Percentiles rank a stretch among this genome's conserved stretches.
Evolutionary conservation across 2,797 vertebrate species (phyloP).

Genomic region (Spinibarbus caldwelli): DNA sequence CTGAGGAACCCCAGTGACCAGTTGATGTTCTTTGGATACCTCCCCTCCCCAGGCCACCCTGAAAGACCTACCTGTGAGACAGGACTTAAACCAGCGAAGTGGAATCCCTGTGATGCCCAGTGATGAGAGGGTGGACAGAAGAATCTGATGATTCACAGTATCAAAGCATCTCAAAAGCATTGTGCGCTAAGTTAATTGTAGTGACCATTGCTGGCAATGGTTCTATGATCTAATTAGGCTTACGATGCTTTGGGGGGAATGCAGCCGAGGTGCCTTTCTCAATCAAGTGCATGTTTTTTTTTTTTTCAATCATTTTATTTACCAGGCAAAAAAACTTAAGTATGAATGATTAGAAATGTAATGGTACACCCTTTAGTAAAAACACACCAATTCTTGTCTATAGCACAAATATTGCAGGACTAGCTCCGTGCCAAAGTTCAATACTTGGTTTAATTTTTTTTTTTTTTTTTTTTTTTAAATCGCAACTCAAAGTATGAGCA

Average conservation of each 20-base stretch:
- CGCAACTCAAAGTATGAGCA: background rate
- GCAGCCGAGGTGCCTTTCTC: background rate
- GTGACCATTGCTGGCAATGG: background rate
- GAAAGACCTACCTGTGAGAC: background rate
- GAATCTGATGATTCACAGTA: too few relatives aligned
- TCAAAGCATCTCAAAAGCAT: too few relatives aligned
- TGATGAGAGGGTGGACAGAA: background rate
- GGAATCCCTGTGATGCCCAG: too few relatives aligned
- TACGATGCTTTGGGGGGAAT: background rate
- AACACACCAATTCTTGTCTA: background rate
- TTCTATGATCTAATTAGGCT: background rate
- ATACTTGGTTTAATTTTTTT: background rate
- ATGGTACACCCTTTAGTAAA: background rate
- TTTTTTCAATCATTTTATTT: background rate
- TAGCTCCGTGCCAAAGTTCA: background rate
- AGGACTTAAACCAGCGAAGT: background rate
- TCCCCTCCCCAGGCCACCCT: background rate
- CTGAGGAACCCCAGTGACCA: background rate
- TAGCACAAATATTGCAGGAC: background rate
- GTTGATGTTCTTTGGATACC: background rate
- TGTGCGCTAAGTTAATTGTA: too few relatives aligned
- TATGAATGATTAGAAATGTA: background rate
- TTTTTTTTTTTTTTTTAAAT: background rate
- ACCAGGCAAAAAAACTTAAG: background rate
- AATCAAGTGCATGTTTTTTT: background rate